Percentiles rank a stretch among this genome's conserved stretches.
phyloP scores from a whole-genome alignment of 2,113 vertebrate species.

The Ailuropoda melanoleuca region DNA sequence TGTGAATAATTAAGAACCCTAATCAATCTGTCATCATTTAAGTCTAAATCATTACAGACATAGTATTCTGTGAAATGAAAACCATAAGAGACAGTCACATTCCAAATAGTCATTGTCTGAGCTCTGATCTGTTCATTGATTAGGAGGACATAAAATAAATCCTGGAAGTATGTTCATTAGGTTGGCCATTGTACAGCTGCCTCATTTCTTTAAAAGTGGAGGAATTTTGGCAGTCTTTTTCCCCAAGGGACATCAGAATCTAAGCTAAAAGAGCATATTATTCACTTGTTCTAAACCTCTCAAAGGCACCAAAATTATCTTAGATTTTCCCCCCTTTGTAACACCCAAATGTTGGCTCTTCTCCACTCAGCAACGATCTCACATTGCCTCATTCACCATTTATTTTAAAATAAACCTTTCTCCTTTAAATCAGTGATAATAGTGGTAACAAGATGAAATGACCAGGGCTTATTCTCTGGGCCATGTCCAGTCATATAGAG shows the following conservation, averaged over 20 bases:
- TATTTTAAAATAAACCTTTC: neutral
- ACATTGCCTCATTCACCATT: neutral
- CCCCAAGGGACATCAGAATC: neutral
- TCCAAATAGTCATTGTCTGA: neutral
- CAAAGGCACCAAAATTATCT: neutral
- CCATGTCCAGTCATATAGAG: neutral
- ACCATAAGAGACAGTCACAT: neutral
- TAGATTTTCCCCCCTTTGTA: neutral
- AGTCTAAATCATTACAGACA: neutral
- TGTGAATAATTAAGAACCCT: neutral
- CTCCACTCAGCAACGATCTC: neutral
- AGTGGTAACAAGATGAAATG: neutral
- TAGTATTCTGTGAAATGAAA: neutral
- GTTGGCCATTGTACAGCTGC: neutral
- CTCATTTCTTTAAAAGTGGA: neutral
- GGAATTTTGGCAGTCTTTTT: neutral
- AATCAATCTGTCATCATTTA: neutral
- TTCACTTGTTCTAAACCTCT: neutral
- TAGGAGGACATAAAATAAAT: neutral
- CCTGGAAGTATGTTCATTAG: neutral
- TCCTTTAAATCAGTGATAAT: neutral
- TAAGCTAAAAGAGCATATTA: neutral
- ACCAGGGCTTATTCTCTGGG: neutral
- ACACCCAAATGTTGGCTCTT: neutral
- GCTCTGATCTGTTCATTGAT: neutral